A percentile compares a stretch with the other conserved stretches of the same genome.
Conservation (phyloP, 1,140 invertebrate genomes). For the Theocolax elegans region DNA sequence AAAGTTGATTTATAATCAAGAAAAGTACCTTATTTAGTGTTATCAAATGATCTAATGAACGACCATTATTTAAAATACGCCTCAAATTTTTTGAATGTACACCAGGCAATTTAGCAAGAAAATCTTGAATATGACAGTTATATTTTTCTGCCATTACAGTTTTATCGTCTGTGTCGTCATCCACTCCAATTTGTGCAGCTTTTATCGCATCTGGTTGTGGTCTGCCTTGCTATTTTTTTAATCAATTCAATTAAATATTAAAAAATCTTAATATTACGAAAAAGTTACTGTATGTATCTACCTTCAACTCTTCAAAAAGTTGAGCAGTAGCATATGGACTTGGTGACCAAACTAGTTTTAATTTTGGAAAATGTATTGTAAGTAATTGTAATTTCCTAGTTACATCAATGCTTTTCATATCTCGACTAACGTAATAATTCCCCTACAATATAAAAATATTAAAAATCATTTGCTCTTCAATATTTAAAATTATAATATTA, state of each 20-base stretch:
- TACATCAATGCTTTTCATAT: slow-evolving; percentile 80
- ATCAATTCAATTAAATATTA: slow-evolving; percentile 44
- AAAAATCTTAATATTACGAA: slow-evolving; percentile 25
- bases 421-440: slow-evolving; percentile 82
- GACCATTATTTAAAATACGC: slow-evolving; percentile 81
- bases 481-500: not conserved
- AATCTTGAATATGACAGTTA: slow-evolving; percentile 84
- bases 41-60: slow-evolving; percentile 77
- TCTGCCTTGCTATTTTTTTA: slow-evolving; percentile 73
- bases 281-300: slow-evolving; percentile 47
- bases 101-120: slow-evolving; percentile 90
- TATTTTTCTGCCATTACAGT: slow-evolving; percentile 75
- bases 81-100: slow-evolving; percentile 89
- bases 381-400: slow-evolving; percentile 89
- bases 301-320: slow-evolving; percentile 90
- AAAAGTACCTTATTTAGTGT: slow-evolving; percentile 68
- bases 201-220: slow-evolving; percentile 79
- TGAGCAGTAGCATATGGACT: slow-evolving; percentile 95
- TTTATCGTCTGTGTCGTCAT: slow-evolving; percentile 70
- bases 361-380: slow-evolving; percentile 92
- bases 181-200: slow-evolving; percentile 75
- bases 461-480: no score
- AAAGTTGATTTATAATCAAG: not conserved
- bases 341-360: slow-evolving; percentile 94
- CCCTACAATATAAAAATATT: slow-evolving; percentile 68